Conservation (phyloP, 1,140 invertebrate genomes). For the Drosophila kurseongensis region DNA sequence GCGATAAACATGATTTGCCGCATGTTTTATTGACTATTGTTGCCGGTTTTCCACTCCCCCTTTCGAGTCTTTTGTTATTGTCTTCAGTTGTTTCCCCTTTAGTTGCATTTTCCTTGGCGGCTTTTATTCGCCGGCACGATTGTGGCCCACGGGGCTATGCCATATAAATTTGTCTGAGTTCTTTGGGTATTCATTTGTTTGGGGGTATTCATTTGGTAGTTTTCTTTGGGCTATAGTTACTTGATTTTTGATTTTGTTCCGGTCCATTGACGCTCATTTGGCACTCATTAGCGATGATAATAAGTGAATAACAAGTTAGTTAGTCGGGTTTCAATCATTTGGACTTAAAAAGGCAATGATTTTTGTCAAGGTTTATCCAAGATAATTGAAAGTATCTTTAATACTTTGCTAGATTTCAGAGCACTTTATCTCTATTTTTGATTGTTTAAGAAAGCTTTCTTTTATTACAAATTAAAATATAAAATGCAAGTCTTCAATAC, state of each 20-base stretch:
- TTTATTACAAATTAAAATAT: no score
- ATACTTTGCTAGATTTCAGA: no score
- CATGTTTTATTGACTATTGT: slow-evolving; percentile 85
- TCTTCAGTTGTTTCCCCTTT: slow-evolving; percentile 17
- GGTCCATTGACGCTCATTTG: not conserved
- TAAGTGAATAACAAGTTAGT: not conserved
- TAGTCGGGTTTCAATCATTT: no score
- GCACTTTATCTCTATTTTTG: no score
- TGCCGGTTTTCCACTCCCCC: slow-evolving; percentile 14
- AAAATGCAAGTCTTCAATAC: no score
- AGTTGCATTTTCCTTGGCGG: slow-evolving; percentile 34
- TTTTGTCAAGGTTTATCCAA: no score
- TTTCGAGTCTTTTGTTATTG: slow-evolving; percentile 25
- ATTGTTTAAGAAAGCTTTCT: no score
- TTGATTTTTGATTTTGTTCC: not conserved
- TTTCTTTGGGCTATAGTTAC: slow-evolving; percentile 6
- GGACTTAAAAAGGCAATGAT: no score
- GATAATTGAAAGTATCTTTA: no score
- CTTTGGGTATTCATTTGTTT: slow-evolving; percentile 15
- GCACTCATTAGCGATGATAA: slow-evolving; percentile 13
- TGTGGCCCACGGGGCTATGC: slow-evolving; percentile 48
- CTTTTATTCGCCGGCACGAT: slow-evolving; percentile 64
- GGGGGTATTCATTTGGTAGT: not conserved
- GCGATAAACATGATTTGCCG: slow-evolving; percentile 85
- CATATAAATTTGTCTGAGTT: slow-evolving; percentile 21